Evolutionary conservation across 2,113 vertebrate species (phyloP).

Genomic region (Ia io): DNA sequence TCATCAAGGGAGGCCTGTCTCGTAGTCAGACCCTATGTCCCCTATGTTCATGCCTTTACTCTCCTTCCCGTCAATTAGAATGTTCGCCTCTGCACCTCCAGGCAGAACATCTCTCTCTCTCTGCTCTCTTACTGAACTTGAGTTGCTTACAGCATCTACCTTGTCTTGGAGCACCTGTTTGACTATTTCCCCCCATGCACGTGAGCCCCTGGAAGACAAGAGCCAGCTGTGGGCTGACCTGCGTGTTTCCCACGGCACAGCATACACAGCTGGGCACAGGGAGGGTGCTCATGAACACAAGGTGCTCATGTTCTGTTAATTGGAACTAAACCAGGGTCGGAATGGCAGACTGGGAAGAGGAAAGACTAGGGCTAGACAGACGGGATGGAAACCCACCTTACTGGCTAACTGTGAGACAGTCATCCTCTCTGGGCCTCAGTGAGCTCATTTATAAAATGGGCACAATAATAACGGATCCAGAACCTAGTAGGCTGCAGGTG

Average conservation of each 20-base stretch:
- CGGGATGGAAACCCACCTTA: rapidly evolving
- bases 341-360: not conserved
- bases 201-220: not conserved
- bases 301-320: not conserved
- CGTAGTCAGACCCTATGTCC: not conserved
- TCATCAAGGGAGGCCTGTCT: not conserved
- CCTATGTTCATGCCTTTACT: not conserved
- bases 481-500: not conserved
- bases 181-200: not conserved
- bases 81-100: not conserved
- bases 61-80: not conserved
- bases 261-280: not conserved
- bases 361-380: too few species aligned
- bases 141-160: not conserved
- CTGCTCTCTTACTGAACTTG: not conserved
- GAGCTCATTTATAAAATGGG: not conserved
- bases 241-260: not conserved
- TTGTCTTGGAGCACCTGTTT: not conserved
- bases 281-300: too few species aligned
- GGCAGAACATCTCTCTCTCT: not conserved
- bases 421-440: not conserved
- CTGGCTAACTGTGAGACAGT: not conserved
- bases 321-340: not conserved
- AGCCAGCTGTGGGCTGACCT: not conserved
- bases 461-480: not conserved